phyloP scores from a whole-genome alignment of 2,113 vertebrate species.

The Oncorhynchus keta region DNA sequence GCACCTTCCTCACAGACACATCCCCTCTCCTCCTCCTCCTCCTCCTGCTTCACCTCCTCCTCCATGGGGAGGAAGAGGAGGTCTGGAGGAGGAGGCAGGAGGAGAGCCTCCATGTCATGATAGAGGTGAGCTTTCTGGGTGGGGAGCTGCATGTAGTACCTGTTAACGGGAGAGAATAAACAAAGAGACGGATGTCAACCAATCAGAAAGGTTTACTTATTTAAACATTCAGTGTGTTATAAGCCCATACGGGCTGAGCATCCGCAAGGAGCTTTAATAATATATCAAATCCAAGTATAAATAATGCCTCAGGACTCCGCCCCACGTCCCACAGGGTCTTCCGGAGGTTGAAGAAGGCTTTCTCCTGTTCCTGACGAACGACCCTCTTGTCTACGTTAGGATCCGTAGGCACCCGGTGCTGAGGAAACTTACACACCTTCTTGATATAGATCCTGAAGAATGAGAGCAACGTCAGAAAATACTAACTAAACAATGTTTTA shows the following conservation, averaged over 20 bases:
- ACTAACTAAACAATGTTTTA: too few species aligned
- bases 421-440: constrained; percentile 84
- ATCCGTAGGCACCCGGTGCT: constrained; percentile 82
- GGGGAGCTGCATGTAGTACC: constrained; percentile 86
- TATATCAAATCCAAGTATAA: neutral
- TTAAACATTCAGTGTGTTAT: too few species aligned
- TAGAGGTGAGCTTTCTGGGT: constrained; percentile 85
- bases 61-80: constrained; percentile 64
- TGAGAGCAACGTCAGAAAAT: neutral
- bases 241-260: too few species aligned
- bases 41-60: constrained; percentile 68
- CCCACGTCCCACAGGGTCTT: constrained; percentile 79
- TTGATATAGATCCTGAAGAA: constrained; percentile 84
- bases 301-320: constrained; percentile 78
- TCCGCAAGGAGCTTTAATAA: too few species aligned
- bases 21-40: constrained; percentile 65
- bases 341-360: constrained; percentile 83
- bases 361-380: constrained; percentile 84
- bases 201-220: too few species aligned
- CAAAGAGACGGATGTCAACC: too few species aligned
- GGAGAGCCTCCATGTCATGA: constrained; percentile 75
- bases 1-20: constrained; percentile 71
- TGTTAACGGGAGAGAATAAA: constrained; percentile 31
- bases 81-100: constrained; percentile 66
- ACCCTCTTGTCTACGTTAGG: constrained; percentile 85